These are phyloP conservation scores for Himantopus leucocephalus DNA, from an alignment of 2,113 vertebrate genomes.

Conservation along the genomic window DNA sequence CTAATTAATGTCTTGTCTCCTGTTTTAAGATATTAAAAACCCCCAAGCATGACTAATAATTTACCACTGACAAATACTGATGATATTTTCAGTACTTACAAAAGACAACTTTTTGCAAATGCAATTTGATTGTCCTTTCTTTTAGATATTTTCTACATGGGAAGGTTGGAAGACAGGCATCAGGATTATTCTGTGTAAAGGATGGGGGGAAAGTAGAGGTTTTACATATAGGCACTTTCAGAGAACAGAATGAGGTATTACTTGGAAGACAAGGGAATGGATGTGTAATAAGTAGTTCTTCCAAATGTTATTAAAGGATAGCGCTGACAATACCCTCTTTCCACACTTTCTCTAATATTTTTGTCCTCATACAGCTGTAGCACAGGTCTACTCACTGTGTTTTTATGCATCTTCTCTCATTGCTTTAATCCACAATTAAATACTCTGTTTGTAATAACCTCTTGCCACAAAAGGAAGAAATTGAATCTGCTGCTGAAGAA, in stretches of 20 bases:
- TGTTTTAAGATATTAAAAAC: background rate
- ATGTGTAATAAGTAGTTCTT: background rate
- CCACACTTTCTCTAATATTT: background rate
- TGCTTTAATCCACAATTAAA: background rate
- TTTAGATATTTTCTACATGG: background rate
- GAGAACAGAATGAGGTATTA: background rate
- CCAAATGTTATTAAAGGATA: background rate
- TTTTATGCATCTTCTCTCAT: background rate
- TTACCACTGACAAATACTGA: background rate
- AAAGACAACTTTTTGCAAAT: background rate
- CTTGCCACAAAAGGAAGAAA: background rate
- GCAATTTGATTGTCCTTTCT: background rate
- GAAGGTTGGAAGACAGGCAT: background rate
- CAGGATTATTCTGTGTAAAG: background rate
- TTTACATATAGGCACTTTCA: background rate
- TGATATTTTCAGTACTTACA: background rate
- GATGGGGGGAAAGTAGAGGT: background rate
- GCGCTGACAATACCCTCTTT: background rate
- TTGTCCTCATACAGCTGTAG: background rate
- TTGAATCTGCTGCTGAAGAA: background rate
- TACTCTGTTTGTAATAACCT: background rate
- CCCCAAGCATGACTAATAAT: background rate
- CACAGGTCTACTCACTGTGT: background rate
- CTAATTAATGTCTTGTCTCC: background rate
- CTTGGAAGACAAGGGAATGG: background rate